Percentiles rank a stretch among this genome's conserved stretches.
Evolutionary conservation across 2,113 vertebrate species (phyloP).

Genomic region (Protobothrops mucrosquamatus): DNA sequence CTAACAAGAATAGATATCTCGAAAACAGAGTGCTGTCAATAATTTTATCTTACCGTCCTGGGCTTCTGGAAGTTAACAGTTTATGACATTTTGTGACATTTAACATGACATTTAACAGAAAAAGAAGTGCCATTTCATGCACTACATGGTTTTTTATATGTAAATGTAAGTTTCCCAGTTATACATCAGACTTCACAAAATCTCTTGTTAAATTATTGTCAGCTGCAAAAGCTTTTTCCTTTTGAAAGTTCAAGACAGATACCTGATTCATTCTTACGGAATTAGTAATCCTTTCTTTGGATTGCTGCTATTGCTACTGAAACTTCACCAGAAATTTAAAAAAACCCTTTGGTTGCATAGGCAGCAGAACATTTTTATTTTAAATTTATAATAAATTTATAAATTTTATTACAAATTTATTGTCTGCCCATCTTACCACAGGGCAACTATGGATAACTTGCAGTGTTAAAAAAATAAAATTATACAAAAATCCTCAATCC

Average conservation of each 20-base stretch:
- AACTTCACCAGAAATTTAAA: not conserved
- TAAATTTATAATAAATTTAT: not conserved
- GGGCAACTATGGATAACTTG: no score
- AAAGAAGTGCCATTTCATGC: not conserved
- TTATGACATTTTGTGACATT: constrained; percentile 49
- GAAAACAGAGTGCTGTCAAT: constrained; percentile 1
- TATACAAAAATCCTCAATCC: not conserved
- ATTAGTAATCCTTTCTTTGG: not conserved
- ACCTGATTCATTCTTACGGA: not conserved
- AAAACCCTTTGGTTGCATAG: not conserved
- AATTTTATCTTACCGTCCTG: not conserved
- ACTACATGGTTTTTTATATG: constrained; percentile 24
- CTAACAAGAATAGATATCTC: not conserved
- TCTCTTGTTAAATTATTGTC: not conserved
- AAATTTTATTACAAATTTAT: not conserved
- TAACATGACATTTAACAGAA: constrained; percentile 46
- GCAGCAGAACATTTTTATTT: no score
- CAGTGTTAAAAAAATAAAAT: not conserved
- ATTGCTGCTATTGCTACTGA: not conserved
- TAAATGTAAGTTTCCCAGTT: constrained; percentile 22
- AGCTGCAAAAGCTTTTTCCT: not conserved
- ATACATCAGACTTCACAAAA: constrained; percentile 12
- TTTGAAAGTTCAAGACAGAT: not conserved
- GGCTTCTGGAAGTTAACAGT: not conserved
- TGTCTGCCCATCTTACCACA: not conserved